Conservation (phyloP, 2,797 vertebrate genomes). For the Fratercula arctica region DNA sequence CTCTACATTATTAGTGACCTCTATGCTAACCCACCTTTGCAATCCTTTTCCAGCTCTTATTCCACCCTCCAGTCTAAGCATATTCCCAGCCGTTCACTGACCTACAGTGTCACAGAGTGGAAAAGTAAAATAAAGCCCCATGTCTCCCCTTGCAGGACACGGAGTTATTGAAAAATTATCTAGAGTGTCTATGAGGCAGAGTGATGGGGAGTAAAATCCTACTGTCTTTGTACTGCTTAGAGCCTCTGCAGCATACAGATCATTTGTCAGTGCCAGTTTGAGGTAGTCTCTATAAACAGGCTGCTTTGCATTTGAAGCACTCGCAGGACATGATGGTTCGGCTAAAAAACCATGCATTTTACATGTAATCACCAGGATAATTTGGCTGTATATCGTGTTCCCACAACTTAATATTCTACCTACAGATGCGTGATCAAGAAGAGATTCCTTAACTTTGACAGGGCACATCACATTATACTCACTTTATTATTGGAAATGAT, state of each 20-base stretch:
- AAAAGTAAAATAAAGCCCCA: neutral
- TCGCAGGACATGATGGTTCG: conserved; percentile 38
- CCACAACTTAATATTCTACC: conserved; percentile 68
- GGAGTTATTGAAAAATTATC: neutral
- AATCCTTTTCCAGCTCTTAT: neutral
- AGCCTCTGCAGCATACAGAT: conserved; percentile 41
- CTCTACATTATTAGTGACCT: neutral
- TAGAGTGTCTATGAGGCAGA: neutral
- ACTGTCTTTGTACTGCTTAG: conserved; percentile 20
- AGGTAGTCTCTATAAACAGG: conserved; percentile 44
- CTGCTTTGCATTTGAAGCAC: conserved; percentile 66
- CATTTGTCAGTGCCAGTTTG: conserved; percentile 59
- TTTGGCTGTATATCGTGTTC: conserved; percentile 49
- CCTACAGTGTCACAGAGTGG: neutral
- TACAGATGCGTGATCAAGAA: conserved; percentile 65
- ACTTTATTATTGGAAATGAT: conserved; percentile 71
- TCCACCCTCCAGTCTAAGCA: neutral
- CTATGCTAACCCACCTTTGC: neutral
- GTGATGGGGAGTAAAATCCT: neutral
- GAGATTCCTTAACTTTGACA: conserved; percentile 65
- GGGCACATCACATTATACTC: conserved; percentile 68
- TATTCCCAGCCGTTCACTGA: neutral
- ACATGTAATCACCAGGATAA: conserved; percentile 65
- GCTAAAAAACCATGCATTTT: conserved; percentile 56
- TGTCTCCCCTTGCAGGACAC: neutral